Conservation (phyloP, 2,797 vertebrate genomes). For the Rhynchonycteris naso region DNA sequence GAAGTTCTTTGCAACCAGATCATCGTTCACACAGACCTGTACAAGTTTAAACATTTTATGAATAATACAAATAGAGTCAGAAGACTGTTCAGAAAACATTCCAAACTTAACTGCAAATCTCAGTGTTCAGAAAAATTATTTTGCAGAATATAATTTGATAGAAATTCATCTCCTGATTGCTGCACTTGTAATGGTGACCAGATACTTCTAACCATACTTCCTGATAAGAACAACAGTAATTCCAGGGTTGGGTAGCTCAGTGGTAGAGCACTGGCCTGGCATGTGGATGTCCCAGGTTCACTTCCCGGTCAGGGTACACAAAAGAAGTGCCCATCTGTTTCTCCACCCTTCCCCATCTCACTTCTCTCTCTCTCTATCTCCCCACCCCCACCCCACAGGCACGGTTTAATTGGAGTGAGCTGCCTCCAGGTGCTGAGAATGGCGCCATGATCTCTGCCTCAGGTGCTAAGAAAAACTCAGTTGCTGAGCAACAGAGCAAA, state of each 20-base stretch:
- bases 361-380: no score
- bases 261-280: not conserved
- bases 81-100: not conserved
- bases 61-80: not conserved
- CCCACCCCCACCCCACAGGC: no score
- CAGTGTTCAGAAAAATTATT: constrained; percentile 27
- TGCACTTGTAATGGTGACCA: not conserved
- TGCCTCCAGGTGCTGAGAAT: no score
- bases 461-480: no score
- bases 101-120: constrained; percentile 16
- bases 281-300: no score
- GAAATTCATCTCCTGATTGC: not conserved
- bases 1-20: constrained; percentile 93
- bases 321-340: no score
- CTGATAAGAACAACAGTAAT: not conserved
- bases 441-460: no score
- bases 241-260: not conserved
- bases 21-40: constrained; percentile 95
- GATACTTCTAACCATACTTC: not conserved
- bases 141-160: not conserved
- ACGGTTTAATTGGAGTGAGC: no score
- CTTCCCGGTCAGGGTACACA: no score
- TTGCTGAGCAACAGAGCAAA: no score
- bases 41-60: constrained; percentile 59
- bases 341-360: no score